Base-by-base conservation (phyloP, 1,140 invertebrate species). In the Drosophila tristis region DNA sequence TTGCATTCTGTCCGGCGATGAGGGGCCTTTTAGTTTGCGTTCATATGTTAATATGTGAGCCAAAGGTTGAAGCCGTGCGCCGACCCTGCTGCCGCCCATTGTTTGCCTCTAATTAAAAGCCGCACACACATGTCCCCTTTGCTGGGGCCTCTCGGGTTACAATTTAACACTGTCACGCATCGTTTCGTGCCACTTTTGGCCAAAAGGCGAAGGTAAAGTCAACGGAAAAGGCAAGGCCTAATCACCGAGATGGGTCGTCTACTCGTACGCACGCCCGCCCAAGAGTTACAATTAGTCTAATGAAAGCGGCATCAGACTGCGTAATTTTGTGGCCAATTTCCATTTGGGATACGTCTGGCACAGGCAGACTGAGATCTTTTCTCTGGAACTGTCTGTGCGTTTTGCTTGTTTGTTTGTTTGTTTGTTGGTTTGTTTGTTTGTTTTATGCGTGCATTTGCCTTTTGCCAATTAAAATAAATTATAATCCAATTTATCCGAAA, bases 141-240 rank as follows among this genome's bases (percentile, higher is more conserved):
- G 23, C 23, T 25, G 50, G 31, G 13, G 15, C n/a, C 11, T 45
- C 20, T 31, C 35, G 54, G 60, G 29, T 64, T 63, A 68, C 78
- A 81, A 81, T 72, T 87, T 87, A 87, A 80, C 84, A 89, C 79
- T 84, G 79, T 84, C 84, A 87, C 85, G 84, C 84, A 87, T 87
- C 84, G 85, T 75, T 77, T 79, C 66, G 75, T 87, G 75, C 65
- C 71, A 55, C 74, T 76, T 71, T 50, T 84, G 78, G 72, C 67
- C 67, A 54, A 54, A 61, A 51, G 76, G 66, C 73, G 72, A 75
- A 61, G 61, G 75, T 35, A 70, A 70, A 68, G 64, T 6, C 26
- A 26, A 29, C 6, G 29, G 67, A 35, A 49, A 23, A 42, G 29
- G 15, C 51, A 35, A 58, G 65, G 65, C 35, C 84, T 82, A 86